Base-by-base conservation (phyloP, 1,140 invertebrate genomes). In the Acromyrmex echinatior region DNA sequence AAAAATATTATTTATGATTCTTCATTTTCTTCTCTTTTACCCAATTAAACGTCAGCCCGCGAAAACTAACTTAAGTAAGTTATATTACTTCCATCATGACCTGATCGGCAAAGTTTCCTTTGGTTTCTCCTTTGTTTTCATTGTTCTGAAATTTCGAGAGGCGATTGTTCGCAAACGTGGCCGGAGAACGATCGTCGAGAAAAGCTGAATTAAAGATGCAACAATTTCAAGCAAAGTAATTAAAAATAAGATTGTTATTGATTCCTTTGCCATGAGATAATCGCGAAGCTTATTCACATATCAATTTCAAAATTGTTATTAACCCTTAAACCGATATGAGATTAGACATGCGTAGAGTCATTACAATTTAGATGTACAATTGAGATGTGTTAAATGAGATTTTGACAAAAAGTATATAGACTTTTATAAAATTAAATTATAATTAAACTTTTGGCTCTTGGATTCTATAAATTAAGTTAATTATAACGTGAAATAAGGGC, bases 21-120 rank as follows among this genome's bases (percentile, higher is more conserved):
- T 62, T 65, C 62, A 68, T 84, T 51, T 68, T 31, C 78, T n/a
- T n/a, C 12, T 25, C 39, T 2, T n/a, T 14, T 10, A 45, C 9
- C 39, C 12, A 3, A 1, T 14, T 3, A 68, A 56, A 65, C 28
- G 81, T 79, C 62, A 39, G 18, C 4, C 74, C 21, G 65, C 39
- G 56, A 79, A 76, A 79, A 76, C 31, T 77, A 88, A 89, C 88
- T 89, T 89, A 45, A 45, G 39, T 53, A 82, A 89, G 86, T 88
- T 88, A 68, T 79, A 86, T 89, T 88, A 68, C 63, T 60, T 18
- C 25, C 25, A 49, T 31, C 73, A 14, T 21, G 14, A 49, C 16
- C 7, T 25, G 31, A 77, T 56, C 60, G 45, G 65, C 68, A 21
- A 82, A 74, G 51, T 82, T 49, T 82, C 51, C 49, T 65, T 79